Evolutionary conservation across 2,113 vertebrate species (phyloP), one percentile per base, ranked within the genome.

Genomic region (Varanus komodoensis): DNA sequence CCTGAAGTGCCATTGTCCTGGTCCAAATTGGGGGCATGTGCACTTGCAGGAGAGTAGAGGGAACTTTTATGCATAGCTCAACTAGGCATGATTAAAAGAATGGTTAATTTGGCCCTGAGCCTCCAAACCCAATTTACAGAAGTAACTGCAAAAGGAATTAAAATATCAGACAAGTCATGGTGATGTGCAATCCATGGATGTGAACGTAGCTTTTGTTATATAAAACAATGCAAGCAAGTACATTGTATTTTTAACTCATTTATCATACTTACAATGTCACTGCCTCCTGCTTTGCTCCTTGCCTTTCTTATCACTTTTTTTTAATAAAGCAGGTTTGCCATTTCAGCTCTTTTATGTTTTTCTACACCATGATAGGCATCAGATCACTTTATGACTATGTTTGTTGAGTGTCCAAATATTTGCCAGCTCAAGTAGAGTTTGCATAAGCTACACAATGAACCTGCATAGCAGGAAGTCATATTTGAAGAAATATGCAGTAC

Each of bases 401-500:
- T 81, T 93, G 84, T 91, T 89, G 92, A 93, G 90, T 94, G 95
- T 94, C 95, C 94, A 96, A 95, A 95, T 95, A 95, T 96, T 96
- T 96, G 92, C 92, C 92, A 96, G 94, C 87, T 90, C 89, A 91
- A 85, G 86, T 93, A 71, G 7, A 87, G 88, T 92, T 94, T 93
- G 92, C 93, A 91, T 82, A 95, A 92, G 92, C 88, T 94, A 83
- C 68, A 38, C 74, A 92, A 89, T 84, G 90, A 92, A 94, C 48
- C 87, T 88, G 88, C 23, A 71, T 93, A 0, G 6, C 44, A 86
- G 89, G 64, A 91, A 90, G 90, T 84, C 75, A 82, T 52, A 86
- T 90, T 92, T 86, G 80, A 73, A 93, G 93, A 94, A 25, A 87
- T 80, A 86, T 86, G 32, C 7, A 8, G 89, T 69, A 81, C 3